Conservation (phyloP, 2,113 vertebrate species). For the Centropus unirufus region DNA sequence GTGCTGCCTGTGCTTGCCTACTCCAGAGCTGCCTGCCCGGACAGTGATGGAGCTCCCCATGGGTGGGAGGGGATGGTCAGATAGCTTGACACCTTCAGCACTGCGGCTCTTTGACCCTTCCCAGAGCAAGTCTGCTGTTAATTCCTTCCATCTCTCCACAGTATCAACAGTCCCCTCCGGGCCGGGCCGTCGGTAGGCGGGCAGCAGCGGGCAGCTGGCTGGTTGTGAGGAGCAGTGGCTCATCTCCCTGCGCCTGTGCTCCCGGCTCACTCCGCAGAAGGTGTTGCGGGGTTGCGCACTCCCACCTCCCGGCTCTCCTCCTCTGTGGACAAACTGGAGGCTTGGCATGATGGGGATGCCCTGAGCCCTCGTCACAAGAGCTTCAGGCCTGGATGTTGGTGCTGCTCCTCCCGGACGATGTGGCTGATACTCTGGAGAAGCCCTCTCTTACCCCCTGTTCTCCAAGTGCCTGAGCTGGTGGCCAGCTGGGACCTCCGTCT, state of each 20-base stretch:
- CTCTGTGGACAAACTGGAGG: neutral
- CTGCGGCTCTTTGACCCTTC: neutral
- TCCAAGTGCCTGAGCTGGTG: slow-evolving; percentile 78
- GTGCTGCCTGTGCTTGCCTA: neutral
- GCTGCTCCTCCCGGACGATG: slow-evolving; percentile 78
- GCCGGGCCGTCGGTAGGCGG: neutral
- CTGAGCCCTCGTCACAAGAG: slow-evolving; percentile 69
- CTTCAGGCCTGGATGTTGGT: slow-evolving; percentile 76
- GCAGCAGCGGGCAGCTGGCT: slow-evolving; percentile 7
- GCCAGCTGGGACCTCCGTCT: slow-evolving; percentile 75
- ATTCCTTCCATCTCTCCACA: slow-evolving; percentile 45
- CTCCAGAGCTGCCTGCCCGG: neutral
- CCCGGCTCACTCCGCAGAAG: neutral
- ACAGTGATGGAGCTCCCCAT: neutral
- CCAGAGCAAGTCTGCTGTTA: slow-evolving; percentile 36
- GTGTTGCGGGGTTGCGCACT: neutral
- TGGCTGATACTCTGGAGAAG: slow-evolving; percentile 73
- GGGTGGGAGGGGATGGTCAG: neutral
- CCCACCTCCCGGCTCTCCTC: neutral
- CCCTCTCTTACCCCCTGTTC: slow-evolving; percentile 71
- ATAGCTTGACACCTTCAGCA: neutral
- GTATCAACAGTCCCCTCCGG: neutral
- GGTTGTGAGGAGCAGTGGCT: slow-evolving; percentile 1
- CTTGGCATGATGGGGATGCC: slow-evolving; percentile 8
- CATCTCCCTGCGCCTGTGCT: neutral